phyloP scores from a whole-genome alignment of 2,113 vertebrate genomes.

The Poecilia latipinna region DNA sequence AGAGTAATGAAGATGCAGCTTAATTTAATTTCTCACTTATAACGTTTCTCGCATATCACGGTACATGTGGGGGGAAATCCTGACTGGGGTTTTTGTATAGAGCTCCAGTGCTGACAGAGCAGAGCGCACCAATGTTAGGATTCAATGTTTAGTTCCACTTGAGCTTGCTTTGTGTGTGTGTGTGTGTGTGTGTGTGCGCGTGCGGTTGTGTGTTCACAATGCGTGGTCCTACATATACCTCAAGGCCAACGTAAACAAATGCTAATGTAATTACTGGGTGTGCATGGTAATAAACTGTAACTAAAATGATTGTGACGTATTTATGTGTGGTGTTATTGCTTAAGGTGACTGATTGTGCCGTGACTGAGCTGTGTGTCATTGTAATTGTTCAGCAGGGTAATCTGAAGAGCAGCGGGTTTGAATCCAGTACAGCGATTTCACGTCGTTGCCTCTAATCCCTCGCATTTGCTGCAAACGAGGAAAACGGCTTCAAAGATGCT shows the following conservation, averaged over 20 bases:
- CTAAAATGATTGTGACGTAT: constrained; percentile 77
- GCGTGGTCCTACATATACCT: constrained; percentile 67
- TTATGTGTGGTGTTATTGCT: constrained; percentile 56
- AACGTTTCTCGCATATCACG: neutral
- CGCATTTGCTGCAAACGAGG: constrained; percentile 2
- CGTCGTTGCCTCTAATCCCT: constrained; percentile 25
- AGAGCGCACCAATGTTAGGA: constrained; percentile 12
- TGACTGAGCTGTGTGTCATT: constrained; percentile 52
- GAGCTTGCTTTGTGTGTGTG: neutral
- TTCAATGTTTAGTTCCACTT: constrained; percentile 46
- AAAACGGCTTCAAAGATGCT: constrained; percentile 13
- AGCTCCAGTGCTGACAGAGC: constrained; percentile 20
- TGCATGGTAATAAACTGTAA: constrained; percentile 81
- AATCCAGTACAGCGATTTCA: constrained; percentile 16
- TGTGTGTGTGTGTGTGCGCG: neutral
- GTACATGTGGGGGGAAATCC: neutral
- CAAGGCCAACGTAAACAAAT: constrained; percentile 80
- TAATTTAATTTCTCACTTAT: neutral
- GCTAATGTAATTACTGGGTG: constrained; percentile 79
- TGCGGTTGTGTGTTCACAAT: constrained; percentile 26
- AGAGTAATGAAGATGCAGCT: neutral
- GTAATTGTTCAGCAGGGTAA: constrained; percentile 32
- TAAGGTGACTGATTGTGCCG: constrained; percentile 52
- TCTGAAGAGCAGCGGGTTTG: neutral
- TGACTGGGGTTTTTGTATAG: neutral